Percentiles rank a stretch among this genome's conserved stretches.
Conservation (phyloP, 2,113 vertebrate species). For the Tyto alba region DNA sequence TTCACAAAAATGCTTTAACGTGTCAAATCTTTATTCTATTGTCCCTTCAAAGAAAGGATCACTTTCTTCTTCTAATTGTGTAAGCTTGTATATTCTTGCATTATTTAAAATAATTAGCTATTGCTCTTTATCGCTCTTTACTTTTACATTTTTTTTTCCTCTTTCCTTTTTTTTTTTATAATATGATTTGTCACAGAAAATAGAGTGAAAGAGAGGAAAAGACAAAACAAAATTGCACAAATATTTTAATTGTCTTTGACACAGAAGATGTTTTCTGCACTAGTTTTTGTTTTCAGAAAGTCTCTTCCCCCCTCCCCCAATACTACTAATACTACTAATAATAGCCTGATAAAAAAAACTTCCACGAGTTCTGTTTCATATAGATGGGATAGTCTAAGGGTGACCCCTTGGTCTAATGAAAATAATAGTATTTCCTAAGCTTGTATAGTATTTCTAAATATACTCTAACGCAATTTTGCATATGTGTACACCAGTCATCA, state of each 20-base stretch:
- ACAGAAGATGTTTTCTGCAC: neutral
- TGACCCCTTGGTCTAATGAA: neutral
- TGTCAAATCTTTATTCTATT: neutral
- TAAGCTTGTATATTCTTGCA: neutral
- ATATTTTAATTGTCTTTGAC: neutral
- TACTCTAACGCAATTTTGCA: neutral
- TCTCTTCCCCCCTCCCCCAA: neutral
- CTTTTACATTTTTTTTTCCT: neutral
- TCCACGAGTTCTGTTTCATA: neutral
- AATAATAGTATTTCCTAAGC: neutral
- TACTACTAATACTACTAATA: too few relatives aligned
- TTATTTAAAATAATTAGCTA: neutral
- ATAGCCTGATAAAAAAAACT: neutral
- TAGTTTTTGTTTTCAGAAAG: neutral
- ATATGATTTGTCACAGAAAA: neutral
- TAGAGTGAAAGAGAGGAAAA: neutral
- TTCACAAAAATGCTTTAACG: neutral
- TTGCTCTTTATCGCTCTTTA: neutral
- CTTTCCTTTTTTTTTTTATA: neutral
- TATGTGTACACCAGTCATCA: neutral
- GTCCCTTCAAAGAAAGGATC: neutral
- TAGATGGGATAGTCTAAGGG: neutral
- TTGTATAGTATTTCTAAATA: neutral
- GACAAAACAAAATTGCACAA: neutral
- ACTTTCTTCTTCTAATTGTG: neutral